Evolutionary conservation across 2,888 invertebrate species (phyloP).

Genomic region (Agonopterix subpropinquella): DNA sequence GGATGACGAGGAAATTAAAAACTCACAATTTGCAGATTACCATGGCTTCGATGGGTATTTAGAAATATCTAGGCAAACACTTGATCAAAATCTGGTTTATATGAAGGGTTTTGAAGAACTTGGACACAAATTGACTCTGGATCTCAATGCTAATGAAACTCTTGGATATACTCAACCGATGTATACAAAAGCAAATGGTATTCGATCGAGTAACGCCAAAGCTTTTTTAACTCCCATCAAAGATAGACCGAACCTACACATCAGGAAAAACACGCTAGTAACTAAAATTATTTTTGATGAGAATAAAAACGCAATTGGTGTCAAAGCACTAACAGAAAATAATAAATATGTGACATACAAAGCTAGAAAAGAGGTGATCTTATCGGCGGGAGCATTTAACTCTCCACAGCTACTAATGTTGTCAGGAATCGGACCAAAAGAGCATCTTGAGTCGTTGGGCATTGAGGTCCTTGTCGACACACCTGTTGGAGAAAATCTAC

Average conservation of each 20-base stretch:
- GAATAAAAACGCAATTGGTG: slow-evolving; percentile 10
- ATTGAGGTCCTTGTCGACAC: slow-evolving; percentile 26
- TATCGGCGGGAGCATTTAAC: slow-evolving; percentile 47
- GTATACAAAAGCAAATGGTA: slow-evolving; percentile 18
- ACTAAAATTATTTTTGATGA: slow-evolving; percentile 14
- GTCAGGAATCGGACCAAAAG: slow-evolving; percentile 23
- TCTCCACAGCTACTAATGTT: slow-evolving; percentile 26
- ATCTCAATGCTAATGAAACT: neutral
- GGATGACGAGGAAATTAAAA: neutral
- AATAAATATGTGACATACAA: slow-evolving; percentile 10
- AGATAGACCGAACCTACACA: slow-evolving; percentile 71
- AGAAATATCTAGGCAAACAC: neutral
- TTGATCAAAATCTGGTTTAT: neutral
- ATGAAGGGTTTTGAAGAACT: neutral
- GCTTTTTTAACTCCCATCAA: slow-evolving; percentile 1
- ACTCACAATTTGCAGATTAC: neutral
- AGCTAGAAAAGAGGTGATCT: slow-evolving; percentile 35
- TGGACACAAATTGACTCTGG: neutral
- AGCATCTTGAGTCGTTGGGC: slow-evolving; percentile 53
- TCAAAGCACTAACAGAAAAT: slow-evolving; percentile 10
- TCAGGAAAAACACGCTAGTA: slow-evolving; percentile 12
- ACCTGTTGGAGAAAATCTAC: slow-evolving; percentile 33
- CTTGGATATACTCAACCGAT: neutral
- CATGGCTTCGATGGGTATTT: neutral
- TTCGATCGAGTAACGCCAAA: slow-evolving; percentile 27